Base-by-base conservation (phyloP, 2,888 invertebrate species). In the Anaspis maculata region DNA sequence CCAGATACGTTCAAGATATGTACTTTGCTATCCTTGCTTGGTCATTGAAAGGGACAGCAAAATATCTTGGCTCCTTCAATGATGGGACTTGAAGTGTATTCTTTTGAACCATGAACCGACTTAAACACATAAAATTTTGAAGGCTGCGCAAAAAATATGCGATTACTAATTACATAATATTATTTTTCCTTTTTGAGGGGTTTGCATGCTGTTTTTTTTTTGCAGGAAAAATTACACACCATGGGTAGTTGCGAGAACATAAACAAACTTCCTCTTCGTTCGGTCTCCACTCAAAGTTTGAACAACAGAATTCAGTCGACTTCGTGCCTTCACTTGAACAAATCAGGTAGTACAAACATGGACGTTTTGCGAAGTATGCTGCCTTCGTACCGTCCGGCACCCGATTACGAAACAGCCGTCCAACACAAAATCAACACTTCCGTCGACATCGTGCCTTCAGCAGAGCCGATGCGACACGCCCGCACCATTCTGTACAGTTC, bases 341-440 rank as follows among this genome's bases (percentile, higher is more conserved):
- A 67, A 30, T 61, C 67, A 3, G 42, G 49, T 11, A 71, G 71
- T 36, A 61, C 50, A 10, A 71, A 72, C 36, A 61, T 70, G 15
- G 71, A 77, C 42, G 72, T 71, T 52, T 66, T 69, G 48, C 79
- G 86, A 52, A 81, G 83, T 10, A 71, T 88, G 43, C 62, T 88
- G n/a, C 88, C 89, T 0, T 79, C 82, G 0, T 89, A 89, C 61
- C 75, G 94, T 2, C 87, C 87, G 1, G 90, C 92, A 1, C 95
- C 96, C 0, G 94, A 94, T 67, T 96, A 96, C 64, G 92, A 94
- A 59, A 89, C 90, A 0, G 92, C 94, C 9, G 74, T 95, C 39
- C 86, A 87, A 59, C 83, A 87, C 52, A 89, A 89, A 59, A 84
- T 85, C 63, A 72, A 10, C 24, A 54, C 63, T 38, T 66, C 35